Base-by-base conservation (phyloP, 2,113 vertebrate genomes). In the Solenodon paradoxus region DNA sequence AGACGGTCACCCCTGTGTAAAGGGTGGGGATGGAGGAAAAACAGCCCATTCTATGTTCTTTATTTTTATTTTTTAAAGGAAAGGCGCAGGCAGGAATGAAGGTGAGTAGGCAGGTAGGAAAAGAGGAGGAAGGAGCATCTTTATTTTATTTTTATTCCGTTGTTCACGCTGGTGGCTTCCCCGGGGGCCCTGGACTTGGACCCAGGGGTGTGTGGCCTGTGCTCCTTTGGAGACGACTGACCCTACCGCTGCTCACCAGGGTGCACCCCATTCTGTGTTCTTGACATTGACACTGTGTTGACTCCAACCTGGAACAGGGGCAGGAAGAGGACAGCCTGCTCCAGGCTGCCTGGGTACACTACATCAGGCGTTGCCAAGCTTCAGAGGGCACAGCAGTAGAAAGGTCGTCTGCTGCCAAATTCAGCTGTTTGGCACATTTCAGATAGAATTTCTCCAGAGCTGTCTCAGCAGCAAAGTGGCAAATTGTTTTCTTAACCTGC, bases 401-500 rank as follows among this genome's bases (percentile, higher is more conserved):
- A 72, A 0, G 16, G 7, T 26, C 63, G 63, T 32, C 8, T 5
- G 57, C 75, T 32, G 74, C 68, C 59, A 47, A 11, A 6, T 40
- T 61, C 45, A 74, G 74, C 38, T 55, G 66, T 77, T 13, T 53
- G 45, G 30, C 53, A 2, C 8, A n/a, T 69, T 88, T 57, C 13
- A 13, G 92, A 83, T 19, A 79, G 82, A 72, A 87, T 94, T 90
- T 95, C 93, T 53, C 74, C 71, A 85, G 89, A 47, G 45, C 20
- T 47, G 55, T 68, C 89, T 82, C 86, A 75, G 30, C 1, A 66
- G 35, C 82, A 72, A 96, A 82, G 92, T 49, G 45, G 71, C 72
- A 90, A 93, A 89, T 38, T 2, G 7, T 59, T 78, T 91, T 88
- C 85, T 94, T 94, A 96, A 95, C 80, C 61, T 64, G 90, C 15